Conservation (phyloP, 37 sponge, comb jelly and placozoan genomes). For the Beroe forskalii region DNA sequence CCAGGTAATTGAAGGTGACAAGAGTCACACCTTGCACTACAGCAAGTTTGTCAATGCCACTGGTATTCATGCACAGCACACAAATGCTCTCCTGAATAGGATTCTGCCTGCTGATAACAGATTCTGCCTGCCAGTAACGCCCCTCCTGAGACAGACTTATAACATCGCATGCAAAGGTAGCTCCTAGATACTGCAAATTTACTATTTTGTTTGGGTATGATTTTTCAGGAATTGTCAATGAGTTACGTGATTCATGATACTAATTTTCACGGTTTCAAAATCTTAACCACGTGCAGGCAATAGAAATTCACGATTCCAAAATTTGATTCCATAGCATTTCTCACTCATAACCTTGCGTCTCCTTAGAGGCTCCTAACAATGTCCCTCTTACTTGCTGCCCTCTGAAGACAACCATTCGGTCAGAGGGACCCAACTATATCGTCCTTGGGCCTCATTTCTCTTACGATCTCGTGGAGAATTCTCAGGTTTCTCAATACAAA, state of each 20-base stretch:
- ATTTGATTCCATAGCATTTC: background rate
- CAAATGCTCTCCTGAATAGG: constrained; percentile 11
- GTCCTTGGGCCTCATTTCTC: no score
- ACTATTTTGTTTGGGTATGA: no score
- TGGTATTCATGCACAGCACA: constrained; percentile 5
- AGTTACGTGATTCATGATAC: no score
- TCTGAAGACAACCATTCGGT: background rate
- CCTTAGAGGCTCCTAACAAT: background rate
- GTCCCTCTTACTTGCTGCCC: background rate
- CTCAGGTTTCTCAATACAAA: no score
- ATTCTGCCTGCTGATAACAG: background rate
- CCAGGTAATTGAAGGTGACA: no score
- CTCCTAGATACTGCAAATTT: no score
- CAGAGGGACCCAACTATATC: constrained; percentile 33
- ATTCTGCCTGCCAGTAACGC: constrained; percentile 11
- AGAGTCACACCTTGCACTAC: background rate
- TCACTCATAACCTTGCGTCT: no score
- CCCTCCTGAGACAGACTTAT: background rate
- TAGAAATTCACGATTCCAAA: background rate
- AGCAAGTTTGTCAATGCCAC: constrained; percentile 23
- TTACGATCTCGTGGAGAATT: no score
- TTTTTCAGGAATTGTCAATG: no score
- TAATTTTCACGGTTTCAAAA: background rate
- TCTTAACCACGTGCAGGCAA: background rate
- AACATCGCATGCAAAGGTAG: constrained; percentile 1